These are phyloP conservation scores for Cosmia pyralina DNA, from an alignment of 2,888 invertebrate genomes.

Conservation along the genomic window DNA sequence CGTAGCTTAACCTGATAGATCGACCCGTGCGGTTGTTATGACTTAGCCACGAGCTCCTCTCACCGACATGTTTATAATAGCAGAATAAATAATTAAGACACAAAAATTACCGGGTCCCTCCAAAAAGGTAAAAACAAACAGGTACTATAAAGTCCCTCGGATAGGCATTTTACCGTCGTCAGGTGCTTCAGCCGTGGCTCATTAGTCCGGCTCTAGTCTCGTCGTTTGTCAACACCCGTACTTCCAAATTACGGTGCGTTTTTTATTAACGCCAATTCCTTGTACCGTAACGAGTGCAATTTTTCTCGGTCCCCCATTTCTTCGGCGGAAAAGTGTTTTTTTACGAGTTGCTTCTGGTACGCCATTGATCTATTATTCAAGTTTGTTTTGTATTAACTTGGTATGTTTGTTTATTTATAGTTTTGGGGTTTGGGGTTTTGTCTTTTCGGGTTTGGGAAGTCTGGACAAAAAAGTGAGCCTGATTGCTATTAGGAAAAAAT, in stretches of 20 bases:
- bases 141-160: conserved; percentile 66
- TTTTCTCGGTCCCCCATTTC: conserved; percentile 73
- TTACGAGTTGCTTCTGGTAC: conserved; percentile 65
- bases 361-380: conserved; percentile 71
- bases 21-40: no score
- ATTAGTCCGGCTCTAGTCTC: conserved; percentile 81
- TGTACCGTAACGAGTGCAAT: conserved; percentile 83
- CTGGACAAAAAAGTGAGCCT: no score
- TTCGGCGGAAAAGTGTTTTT: conserved; percentile 67
- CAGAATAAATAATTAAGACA: conserved; percentile 26
- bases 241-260: conserved; percentile 76
- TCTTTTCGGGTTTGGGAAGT: no score
- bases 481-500: neutral
- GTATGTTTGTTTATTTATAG: conserved; percentile 47
- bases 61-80: conserved; percentile 20
- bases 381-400: conserved; percentile 53
- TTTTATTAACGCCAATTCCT: conserved; percentile 88
- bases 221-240: conserved; percentile 86
- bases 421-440: no score
- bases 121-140: conserved; percentile 70
- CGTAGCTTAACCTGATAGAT: no score
- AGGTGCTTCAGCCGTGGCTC: conserved; percentile 83
- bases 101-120: conserved; percentile 34
- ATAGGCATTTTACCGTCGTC: conserved; percentile 77
- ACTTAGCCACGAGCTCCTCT: no score